Conservation (phyloP, 2,113 vertebrate genomes). For the Solea solea region DNA sequence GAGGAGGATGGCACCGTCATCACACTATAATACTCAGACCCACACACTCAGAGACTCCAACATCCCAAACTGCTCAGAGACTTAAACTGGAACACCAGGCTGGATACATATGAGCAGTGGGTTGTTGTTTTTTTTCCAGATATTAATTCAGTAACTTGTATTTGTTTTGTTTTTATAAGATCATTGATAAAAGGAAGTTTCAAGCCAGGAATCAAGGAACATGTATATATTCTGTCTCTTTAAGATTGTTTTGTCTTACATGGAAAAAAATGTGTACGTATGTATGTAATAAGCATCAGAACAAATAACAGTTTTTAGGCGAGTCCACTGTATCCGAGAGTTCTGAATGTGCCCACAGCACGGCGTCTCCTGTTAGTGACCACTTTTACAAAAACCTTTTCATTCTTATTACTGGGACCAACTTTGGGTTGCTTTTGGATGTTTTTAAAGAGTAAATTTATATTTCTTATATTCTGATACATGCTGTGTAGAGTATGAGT, state of each 20-base stretch:
- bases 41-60: conserved; percentile 53
- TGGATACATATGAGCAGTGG: conserved; percentile 52
- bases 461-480: conserved; percentile 74
- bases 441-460: conserved; percentile 77
- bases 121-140: conserved; percentile 57
- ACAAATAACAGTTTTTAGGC: conserved; percentile 62
- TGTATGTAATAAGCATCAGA: conserved; percentile 62
- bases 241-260: conserved; percentile 51
- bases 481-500: conserved; percentile 68
- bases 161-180: conserved; percentile 50
- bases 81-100: conserved; percentile 63
- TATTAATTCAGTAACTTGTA: conserved; percentile 59
- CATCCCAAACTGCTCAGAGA: conserved; percentile 71
- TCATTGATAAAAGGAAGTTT: conserved; percentile 49
- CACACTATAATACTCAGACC: conserved; percentile 87
- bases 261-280: conserved; percentile 46
- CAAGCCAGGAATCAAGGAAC: conserved; percentile 46
- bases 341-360: conserved; percentile 63
- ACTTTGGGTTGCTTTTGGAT: conserved; percentile 69
- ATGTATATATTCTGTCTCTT: conserved; percentile 65
- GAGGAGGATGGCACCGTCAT: conserved; percentile 97
- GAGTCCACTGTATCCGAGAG: conserved; percentile 69
- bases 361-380: conserved; percentile 64
- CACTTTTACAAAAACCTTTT: conserved; percentile 71
- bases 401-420: conserved; percentile 77